These are phyloP conservation scores for Lacanobia oleracea DNA, from an alignment of 2,888 invertebrate species.

Conservation along the genomic window DNA sequence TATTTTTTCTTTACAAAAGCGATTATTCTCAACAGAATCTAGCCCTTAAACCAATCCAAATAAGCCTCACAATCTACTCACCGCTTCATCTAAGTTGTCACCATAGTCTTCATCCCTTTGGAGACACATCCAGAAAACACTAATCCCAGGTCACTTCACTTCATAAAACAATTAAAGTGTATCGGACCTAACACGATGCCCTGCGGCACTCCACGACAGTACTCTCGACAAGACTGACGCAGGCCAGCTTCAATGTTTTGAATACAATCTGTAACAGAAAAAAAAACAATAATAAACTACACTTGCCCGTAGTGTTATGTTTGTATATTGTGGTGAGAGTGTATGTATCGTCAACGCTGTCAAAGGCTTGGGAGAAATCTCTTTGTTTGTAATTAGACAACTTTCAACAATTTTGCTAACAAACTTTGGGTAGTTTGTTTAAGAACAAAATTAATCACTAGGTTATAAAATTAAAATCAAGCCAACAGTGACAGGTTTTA, in stretches of 20 bases:
- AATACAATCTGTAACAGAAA: constrained; percentile 90
- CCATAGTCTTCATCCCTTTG: constrained; percentile 85
- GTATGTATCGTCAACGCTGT: constrained; percentile 57
- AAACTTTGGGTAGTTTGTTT: no score
- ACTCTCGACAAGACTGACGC: constrained; percentile 81
- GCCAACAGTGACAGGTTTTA: not conserved
- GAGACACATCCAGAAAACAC: constrained; percentile 88
- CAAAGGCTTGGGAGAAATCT: constrained; percentile 66
- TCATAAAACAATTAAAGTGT: constrained; percentile 66
- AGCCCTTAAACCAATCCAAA: constrained; percentile 1
- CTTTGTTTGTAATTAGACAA: not conserved
- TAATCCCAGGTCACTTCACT: constrained; percentile 72
- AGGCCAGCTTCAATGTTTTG: constrained; percentile 84
- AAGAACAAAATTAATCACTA: not conserved
- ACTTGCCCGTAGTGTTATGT: constrained; percentile 71
- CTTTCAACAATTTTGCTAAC: not conserved
- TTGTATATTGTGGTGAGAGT: constrained; percentile 72
- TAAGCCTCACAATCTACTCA: constrained; percentile 69
- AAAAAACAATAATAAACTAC: constrained; percentile 89
- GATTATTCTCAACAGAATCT: not conserved
- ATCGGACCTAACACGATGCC: constrained; percentile 74
- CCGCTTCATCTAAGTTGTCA: constrained; percentile 84
- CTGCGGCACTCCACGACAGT: constrained; percentile 81
- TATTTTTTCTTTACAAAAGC: not conserved
- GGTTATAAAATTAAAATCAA: not conserved